Evolutionary conservation across 2,113 vertebrate genomes (phyloP), one percentile per base, ranked within the genome.

Genomic region (Chaetodon trifascialis): DNA sequence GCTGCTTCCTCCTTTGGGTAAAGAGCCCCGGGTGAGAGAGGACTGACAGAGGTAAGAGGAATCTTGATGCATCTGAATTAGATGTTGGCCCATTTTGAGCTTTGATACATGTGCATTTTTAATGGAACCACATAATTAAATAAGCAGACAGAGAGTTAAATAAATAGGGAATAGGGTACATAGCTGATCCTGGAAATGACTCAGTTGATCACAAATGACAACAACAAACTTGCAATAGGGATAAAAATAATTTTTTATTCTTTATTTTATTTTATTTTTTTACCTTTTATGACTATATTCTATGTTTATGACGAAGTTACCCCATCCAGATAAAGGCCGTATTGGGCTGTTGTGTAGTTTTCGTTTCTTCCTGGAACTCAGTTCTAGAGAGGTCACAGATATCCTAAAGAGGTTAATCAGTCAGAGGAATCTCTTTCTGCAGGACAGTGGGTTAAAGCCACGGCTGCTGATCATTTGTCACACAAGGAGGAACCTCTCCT

Each of bases 391-490:
- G 4, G 21, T 65, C 74, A 44, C 42, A 59, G 2, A 73, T 59
- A 72, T 67, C 23, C 40, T 52, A 11, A 73, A 69, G 14, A 71
- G 40, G 47, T 56, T 58, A 23, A 52, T 82, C 66, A 16, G 17
- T 58, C 23, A 16, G 12, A 44, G 52, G 44, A 44, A 15, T 36
- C 76, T 60, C 23, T 67, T 34, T 74, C 14, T 66, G 23, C 59
- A 52, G 47, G 63, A 85, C 17, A 21, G 23, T 36, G 8, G 40
- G 49, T 79, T 63, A 59, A 66, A 73, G 62, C 59, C 0, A 14
- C 23, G 55, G 40, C 49, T 52, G 68, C 71, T 55, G 49, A 67
- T 79, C 46, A 81, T 88, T 80, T 77, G 36, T 89, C 80, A 78
- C 2, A 7, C 34, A 65, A 36, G 73, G 44, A 38, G 51, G 36